Conservation (phyloP, 2,797 vertebrate species). For the Liasis olivaceus region DNA sequence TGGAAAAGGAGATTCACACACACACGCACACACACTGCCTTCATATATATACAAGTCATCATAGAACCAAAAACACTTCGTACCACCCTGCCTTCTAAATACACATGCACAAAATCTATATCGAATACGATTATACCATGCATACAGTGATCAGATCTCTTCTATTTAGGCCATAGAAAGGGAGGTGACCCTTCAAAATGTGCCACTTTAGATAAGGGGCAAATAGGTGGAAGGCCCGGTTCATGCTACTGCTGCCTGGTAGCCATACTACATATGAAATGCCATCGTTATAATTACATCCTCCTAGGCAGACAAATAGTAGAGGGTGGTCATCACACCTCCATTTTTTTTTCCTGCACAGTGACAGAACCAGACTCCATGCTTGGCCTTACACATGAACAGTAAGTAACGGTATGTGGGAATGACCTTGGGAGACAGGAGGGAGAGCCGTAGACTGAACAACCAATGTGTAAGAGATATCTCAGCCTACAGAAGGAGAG, state of each 20-base stretch:
- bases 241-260: not conserved
- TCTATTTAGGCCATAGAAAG: not conserved
- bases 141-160: not conserved
- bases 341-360: not conserved
- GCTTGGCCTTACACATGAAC: not conserved
- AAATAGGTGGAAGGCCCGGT: not conserved
- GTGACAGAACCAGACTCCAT: not conserved
- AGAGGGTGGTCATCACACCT: not conserved
- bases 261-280: not conserved
- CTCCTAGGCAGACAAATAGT: not conserved
- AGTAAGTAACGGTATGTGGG: not conserved
- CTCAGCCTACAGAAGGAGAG: not conserved
- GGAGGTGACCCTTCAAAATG: not conserved
- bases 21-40: not conserved
- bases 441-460: not conserved
- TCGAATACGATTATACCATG: fast-evolving
- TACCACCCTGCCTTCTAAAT: not conserved
- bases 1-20: not conserved
- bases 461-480: not conserved
- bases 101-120: not conserved
- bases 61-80: not conserved
- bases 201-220: not conserved
- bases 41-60: not conserved
- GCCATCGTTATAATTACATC: not conserved
- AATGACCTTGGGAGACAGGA: not conserved